Evolutionary conservation across 2,113 vertebrate species (phyloP).

Genomic region (Oreochromis niloticus): DNA sequence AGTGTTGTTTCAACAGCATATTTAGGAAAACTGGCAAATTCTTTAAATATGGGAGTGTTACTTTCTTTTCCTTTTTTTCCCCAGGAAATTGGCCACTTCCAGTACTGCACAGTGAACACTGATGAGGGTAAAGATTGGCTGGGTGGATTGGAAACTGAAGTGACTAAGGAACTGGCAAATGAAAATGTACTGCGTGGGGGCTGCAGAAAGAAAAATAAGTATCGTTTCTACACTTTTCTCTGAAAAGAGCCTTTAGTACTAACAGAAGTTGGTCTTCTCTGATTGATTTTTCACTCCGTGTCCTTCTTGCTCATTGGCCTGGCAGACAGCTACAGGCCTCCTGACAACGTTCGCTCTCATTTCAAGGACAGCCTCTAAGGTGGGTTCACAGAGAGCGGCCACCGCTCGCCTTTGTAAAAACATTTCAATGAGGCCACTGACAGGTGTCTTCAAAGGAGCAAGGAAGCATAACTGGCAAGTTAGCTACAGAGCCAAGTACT

Average conservation of each 20-base stretch:
- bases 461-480: slow-evolving; percentile 42
- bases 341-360: slow-evolving; percentile 34
- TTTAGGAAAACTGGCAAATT: not conserved
- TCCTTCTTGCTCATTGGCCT: slow-evolving; percentile 18
- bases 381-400: slow-evolving; percentile 16
- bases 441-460: slow-evolving; percentile 56
- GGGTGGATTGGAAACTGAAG: not conserved
- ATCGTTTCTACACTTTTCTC: not conserved
- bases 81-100: slow-evolving; percentile 17
- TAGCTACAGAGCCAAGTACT: slow-evolving; percentile 20
- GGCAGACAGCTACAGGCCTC: slow-evolving; percentile 26
- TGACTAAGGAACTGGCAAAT: not conserved
- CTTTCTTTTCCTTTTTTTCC: not conserved
- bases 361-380: slow-evolving; percentile 44
- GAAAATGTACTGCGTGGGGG: not conserved
- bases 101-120: slow-evolving; percentile 1
- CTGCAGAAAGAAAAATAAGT: not conserved
- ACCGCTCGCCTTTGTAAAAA: slow-evolving; percentile 43
- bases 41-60: not conserved
- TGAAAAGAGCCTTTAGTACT: not conserved
- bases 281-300: slow-evolving; percentile 24
- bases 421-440: slow-evolving; percentile 58
- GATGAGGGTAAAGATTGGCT: slow-evolving; percentile 6
- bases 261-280: not conserved
- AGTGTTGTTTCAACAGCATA: not conserved